These are phyloP conservation scores for Boloria selene DNA, from an alignment of 2,888 invertebrate species.

Conservation along the genomic window DNA sequence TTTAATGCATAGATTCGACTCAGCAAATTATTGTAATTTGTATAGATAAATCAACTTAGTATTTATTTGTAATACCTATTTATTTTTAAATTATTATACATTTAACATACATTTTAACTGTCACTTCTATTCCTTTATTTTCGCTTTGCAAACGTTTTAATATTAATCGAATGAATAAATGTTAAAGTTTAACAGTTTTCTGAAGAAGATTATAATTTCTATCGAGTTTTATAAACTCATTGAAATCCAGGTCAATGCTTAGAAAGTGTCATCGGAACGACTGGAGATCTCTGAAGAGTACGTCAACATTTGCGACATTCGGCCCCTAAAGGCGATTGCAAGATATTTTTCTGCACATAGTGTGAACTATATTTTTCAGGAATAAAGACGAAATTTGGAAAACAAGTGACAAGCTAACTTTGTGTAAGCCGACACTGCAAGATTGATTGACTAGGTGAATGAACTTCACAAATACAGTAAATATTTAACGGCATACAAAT, in stretches of 20 bases:
- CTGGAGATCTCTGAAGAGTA: slow-evolving; percentile 50
- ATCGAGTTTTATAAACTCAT: slow-evolving; percentile 29
- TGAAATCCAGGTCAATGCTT: slow-evolving; percentile 46
- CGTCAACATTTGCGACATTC: slow-evolving; percentile 51
- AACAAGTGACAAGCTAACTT: slow-evolving; percentile 22
- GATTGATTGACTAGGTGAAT: slow-evolving; percentile 55
- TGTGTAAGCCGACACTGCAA: slow-evolving; percentile 44
- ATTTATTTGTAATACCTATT: no score
- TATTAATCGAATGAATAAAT: background rate
- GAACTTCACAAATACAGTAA: slow-evolving; percentile 49
- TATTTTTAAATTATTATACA: no score
- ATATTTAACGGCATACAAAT: slow-evolving; percentile 14
- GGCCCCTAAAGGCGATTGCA: slow-evolving; percentile 36
- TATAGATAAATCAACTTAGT: no score
- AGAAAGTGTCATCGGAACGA: slow-evolving; percentile 47
- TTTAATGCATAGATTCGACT: no score
- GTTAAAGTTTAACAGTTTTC: background rate
- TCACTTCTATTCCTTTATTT: no score
- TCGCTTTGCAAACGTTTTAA: no score
- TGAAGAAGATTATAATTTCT: slow-evolving; percentile 5
- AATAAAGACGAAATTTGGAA: slow-evolving; percentile 35
- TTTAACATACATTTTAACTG: no score
- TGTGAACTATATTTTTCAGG: slow-evolving; percentile 14
- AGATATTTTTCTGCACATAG: slow-evolving; percentile 31
- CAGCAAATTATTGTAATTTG: no score